These are phyloP conservation scores for Sisor rabdophorus DNA, from an alignment of 2,113 vertebrate genomes.

Conservation along the genomic window DNA sequence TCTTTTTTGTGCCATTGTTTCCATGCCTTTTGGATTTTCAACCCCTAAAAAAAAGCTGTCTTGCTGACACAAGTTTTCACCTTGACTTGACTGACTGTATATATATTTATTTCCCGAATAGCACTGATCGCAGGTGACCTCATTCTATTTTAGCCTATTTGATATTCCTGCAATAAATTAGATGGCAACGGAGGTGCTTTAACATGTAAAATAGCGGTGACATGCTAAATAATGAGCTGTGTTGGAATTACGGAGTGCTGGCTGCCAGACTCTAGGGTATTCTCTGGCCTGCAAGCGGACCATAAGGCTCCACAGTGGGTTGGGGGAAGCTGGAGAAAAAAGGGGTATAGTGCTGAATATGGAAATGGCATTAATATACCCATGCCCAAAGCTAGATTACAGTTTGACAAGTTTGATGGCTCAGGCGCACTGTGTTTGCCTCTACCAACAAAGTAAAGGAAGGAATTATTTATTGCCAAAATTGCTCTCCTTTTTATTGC, in stretches of 20 bases:
- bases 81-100: constrained; percentile 76
- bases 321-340: constrained; percentile 10
- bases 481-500: constrained; percentile 65
- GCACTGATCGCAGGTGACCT: constrained; percentile 68
- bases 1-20: constrained; percentile 44
- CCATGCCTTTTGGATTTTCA: constrained; percentile 21
- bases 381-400: constrained; percentile 75
- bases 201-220: constrained; percentile 81
- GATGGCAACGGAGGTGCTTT: constrained; percentile 71
- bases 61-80: constrained; percentile 70
- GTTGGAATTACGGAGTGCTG: constrained; percentile 67
- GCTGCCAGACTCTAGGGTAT: constrained; percentile 68
- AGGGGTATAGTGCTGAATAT: constrained; percentile 62
- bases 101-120: constrained; percentile 65
- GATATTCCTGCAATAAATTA: constrained; percentile 77
- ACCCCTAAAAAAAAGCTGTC: constrained; percentile 49
- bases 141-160: constrained; percentile 68
- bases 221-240: constrained; percentile 82
- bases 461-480: constrained; percentile 68
- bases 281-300: constrained; percentile 57
- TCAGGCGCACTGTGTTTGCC: constrained; percentile 59
- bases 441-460: constrained; percentile 60
- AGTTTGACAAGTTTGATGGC: constrained; percentile 61
- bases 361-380: constrained; percentile 76
- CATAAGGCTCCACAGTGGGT: constrained; percentile 49